Evolutionary conservation across 1,140 invertebrate species (phyloP).

Genomic region (Lordiphosa clarofinis): DNA sequence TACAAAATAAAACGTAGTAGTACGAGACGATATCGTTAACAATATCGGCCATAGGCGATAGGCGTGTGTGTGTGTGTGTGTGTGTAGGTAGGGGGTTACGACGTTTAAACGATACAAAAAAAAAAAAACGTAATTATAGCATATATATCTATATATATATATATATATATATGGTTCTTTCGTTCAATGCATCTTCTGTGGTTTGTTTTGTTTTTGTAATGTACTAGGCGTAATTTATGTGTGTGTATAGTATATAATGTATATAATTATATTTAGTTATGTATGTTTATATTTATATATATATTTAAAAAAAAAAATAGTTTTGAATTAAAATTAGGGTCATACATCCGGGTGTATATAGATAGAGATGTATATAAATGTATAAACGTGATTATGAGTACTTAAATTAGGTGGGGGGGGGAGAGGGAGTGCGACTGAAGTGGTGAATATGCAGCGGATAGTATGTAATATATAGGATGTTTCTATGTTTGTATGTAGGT

Average conservation of each 20-base stretch:
- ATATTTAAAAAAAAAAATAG: conserved; percentile 30
- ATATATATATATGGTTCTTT: conserved; percentile 16
- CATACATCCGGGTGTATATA: conserved; percentile 6
- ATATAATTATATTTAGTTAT: conserved; percentile 30
- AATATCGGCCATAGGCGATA: conserved; percentile 42
- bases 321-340: conserved; percentile 46
- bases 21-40: conserved; percentile 72
- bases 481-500: conserved; percentile 14
- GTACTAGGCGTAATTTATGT: conserved; percentile 63
- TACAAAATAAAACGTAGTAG: conserved; percentile 75
- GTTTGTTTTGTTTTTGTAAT: conserved; percentile 22
- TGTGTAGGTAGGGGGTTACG: conserved; percentile 20
- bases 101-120: conserved; percentile 30
- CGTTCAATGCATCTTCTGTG: conserved; percentile 7
- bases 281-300: conserved; percentile 18
- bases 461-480: conserved; percentile 16
- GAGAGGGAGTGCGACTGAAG: neutral
- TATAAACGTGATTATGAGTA: conserved; percentile 41
- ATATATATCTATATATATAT: neutral
- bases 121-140: neutral
- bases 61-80: conserved; percentile 29
- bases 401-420: conserved; percentile 28
- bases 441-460: conserved; percentile 6
- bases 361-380: conserved; percentile 16
- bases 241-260: conserved; percentile 54